Conservation (phyloP, 2,888 invertebrate genomes). For the Pseudanteris insignis region DNA sequence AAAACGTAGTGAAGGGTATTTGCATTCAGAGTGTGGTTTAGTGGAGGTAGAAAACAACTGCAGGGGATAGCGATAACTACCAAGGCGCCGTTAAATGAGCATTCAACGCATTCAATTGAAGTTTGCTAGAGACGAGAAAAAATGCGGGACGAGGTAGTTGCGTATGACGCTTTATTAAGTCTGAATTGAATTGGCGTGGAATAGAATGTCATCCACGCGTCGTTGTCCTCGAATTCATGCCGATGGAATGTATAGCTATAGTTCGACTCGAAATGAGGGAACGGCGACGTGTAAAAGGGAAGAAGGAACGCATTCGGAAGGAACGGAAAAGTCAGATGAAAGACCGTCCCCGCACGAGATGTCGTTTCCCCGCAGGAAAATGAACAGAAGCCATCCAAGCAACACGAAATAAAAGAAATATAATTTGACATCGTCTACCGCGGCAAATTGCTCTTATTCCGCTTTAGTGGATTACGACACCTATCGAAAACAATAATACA, state of each 20-base stretch:
- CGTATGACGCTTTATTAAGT: slow-evolving; percentile 64
- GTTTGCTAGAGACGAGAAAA: slow-evolving; percentile 46
- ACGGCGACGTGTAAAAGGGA: slow-evolving; percentile 2
- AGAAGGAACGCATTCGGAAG: neutral
- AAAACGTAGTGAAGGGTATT: slow-evolving; percentile 18
- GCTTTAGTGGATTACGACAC: slow-evolving; percentile 40
- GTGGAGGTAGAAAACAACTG: slow-evolving; percentile 36
- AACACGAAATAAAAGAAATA: slow-evolving; percentile 39
- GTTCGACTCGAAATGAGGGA: slow-evolving; percentile 2
- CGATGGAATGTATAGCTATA: slow-evolving; percentile 37
- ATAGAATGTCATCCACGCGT: slow-evolving; percentile 56
- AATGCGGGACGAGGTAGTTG: slow-evolving; percentile 51
- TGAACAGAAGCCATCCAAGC: slow-evolving; percentile 17
- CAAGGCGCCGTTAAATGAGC: slow-evolving; percentile 58
- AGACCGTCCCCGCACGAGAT: slow-evolving; percentile 14
- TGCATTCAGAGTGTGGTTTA: too few species aligned
- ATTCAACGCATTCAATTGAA: slow-evolving; percentile 57
- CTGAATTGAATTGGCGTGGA: slow-evolving; percentile 57
- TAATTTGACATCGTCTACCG: slow-evolving; percentile 41
- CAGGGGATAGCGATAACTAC: slow-evolving; percentile 41
- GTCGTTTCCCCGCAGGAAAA: slow-evolving; percentile 19
- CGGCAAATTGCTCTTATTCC: slow-evolving; percentile 44
- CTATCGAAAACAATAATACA: slow-evolving; percentile 24
- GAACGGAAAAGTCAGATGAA: slow-evolving; percentile 5
- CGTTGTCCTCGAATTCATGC: slow-evolving; percentile 38